phyloP scores from a whole-genome alignment of 2,113 vertebrate species.

The Ancistrus triradiatus region DNA sequence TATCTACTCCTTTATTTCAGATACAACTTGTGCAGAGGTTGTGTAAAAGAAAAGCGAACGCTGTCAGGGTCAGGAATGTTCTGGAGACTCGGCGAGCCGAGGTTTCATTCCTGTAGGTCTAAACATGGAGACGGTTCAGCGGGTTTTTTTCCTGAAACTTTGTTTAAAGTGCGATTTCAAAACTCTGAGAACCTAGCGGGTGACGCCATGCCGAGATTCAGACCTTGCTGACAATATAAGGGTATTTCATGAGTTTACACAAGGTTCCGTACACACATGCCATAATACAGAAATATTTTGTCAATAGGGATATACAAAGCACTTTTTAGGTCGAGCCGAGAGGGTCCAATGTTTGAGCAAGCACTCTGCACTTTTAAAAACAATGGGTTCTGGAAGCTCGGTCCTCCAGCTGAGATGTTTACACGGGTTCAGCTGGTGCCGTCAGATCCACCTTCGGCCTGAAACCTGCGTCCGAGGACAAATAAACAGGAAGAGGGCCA shows the following conservation, averaged over 20 bases:
- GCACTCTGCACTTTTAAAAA: constrained; percentile 61
- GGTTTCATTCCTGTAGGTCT: constrained; percentile 26
- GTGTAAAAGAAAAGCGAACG: background rate
- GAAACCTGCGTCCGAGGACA: constrained; percentile 66
- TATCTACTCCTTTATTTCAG: too few species aligned
- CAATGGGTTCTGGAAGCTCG: constrained; percentile 57
- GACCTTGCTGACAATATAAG: constrained; percentile 55
- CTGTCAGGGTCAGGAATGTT: background rate
- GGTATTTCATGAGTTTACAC: constrained; percentile 60
- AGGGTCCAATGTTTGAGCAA: constrained; percentile 58
- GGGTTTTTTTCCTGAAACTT: constrained; percentile 29
- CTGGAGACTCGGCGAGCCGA: background rate
- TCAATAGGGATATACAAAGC: constrained; percentile 68
- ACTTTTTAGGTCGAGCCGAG: constrained; percentile 48
- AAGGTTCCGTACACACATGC: constrained; percentile 61
- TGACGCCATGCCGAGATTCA: constrained; percentile 50
- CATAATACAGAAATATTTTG: constrained; percentile 68
- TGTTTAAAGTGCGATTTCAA: constrained; percentile 46
- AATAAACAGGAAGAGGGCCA: constrained; percentile 76
- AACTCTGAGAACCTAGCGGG: constrained; percentile 48
- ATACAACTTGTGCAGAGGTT: too few species aligned
- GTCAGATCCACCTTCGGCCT: constrained; percentile 58
- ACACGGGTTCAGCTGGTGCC: constrained; percentile 60
- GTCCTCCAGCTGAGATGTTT: constrained; percentile 55
- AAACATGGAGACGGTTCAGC: constrained; percentile 48